Evolutionary conservation across 1,140 invertebrate species (phyloP).

Genomic region (Manduca sexta): DNA sequence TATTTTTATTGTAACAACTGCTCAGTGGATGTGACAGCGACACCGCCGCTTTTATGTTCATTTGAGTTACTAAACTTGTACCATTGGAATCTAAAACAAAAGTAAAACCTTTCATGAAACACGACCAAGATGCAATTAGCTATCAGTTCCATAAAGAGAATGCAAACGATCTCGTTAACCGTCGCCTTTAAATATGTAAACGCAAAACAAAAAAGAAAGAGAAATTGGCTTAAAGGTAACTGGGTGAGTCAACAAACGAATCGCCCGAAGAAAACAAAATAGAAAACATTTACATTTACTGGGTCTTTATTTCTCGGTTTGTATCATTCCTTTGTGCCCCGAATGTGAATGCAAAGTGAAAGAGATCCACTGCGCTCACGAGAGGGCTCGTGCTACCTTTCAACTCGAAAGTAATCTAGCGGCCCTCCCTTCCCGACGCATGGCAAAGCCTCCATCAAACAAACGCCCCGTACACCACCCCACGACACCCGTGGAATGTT

Average conservation of each 20-base stretch:
- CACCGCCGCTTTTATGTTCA: conserved; percentile 73
- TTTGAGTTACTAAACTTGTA: conserved; percentile 68
- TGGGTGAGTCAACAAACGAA: conserved; percentile 60
- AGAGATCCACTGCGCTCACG: conserved; percentile 68
- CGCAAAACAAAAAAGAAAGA: conserved; percentile 32
- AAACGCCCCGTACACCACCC: conserved; percentile 65
- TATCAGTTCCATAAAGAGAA: conserved; percentile 31
- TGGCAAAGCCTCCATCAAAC: conserved; percentile 70
- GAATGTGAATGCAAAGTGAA: conserved; percentile 70
- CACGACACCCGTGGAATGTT: conserved; percentile 69
- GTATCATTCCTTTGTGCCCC: conserved; percentile 70
- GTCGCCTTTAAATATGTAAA: conserved; percentile 33
- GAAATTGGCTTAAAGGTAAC: conserved; percentile 62
- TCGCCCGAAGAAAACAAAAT: conserved; percentile 59
- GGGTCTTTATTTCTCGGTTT: conserved; percentile 69
- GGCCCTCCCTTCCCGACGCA: conserved; percentile 57
- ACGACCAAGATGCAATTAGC: conserved; percentile 5
- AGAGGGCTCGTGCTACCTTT: conserved; percentile 71
- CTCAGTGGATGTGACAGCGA: conserved; percentile 65
- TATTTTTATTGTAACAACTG: conserved; percentile 70
- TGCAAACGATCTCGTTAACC: conserved; percentile 36
- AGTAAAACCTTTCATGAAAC: background rate
- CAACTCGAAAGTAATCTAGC: conserved; percentile 73
- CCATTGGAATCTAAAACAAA: conserved; percentile 56
- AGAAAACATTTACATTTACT: conserved; percentile 70